Conservation (phyloP, 2,797 vertebrate genomes). For the Okamejei kenojei region DNA sequence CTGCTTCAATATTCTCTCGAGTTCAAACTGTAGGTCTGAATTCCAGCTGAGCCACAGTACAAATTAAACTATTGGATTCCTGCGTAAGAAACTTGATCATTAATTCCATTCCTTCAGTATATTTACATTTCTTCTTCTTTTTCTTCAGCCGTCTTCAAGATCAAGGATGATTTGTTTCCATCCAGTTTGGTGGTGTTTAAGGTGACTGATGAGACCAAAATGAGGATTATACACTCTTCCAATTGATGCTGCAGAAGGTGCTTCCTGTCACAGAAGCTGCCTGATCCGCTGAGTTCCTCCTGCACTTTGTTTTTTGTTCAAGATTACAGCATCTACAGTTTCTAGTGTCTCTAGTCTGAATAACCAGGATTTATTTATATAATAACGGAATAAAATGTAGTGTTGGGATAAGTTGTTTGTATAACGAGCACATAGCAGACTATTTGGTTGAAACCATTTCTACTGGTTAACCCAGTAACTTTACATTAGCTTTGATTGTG, state of each 20-base stretch:
- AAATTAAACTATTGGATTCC: background rate
- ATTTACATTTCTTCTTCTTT: background rate
- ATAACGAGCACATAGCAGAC: background rate
- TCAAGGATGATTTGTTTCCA: too few species aligned
- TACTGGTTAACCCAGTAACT: background rate
- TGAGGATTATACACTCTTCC: too few species aligned
- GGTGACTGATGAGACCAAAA: too few species aligned
- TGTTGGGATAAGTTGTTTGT: background rate
- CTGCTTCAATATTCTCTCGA: background rate
- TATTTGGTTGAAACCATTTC: background rate
- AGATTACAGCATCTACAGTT: too few species aligned
- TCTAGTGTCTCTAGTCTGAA: too few species aligned
- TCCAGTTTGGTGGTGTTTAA: too few species aligned
- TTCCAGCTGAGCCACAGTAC: background rate
- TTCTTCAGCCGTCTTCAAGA: too few species aligned
- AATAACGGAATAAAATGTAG: background rate
- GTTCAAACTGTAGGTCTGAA: background rate
- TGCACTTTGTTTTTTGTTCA: too few species aligned
- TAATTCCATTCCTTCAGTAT: background rate
- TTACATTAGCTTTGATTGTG: background rate
- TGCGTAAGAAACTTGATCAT: background rate
- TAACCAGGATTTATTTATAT: constrained; percentile 2
- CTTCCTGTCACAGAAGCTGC: too few species aligned
- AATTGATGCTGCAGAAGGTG: too few species aligned
- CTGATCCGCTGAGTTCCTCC: too few species aligned